A percentile compares a stretch with the other conserved stretches of the same genome.
Evolutionary conservation across 37 sponge, comb jelly and placozoan species (phyloP).

Genomic region (Ephydatia muelleri): DNA sequence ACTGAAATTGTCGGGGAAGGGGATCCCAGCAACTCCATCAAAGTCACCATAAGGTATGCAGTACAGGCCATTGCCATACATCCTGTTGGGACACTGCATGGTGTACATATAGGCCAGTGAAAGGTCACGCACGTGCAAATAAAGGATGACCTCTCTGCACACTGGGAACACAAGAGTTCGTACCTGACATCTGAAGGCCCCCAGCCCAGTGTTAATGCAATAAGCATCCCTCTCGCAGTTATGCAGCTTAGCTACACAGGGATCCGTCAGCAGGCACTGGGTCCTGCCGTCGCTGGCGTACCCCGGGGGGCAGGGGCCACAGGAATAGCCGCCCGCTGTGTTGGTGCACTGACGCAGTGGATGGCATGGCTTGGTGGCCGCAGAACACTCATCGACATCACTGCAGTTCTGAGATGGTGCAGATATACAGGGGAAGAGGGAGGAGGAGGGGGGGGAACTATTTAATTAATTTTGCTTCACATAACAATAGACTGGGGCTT

Average conservation of each 20-base stretch:
- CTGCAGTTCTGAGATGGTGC: conserved; percentile 32
- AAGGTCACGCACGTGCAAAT: no score
- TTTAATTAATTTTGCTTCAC: no score
- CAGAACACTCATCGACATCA: conserved; percentile 41
- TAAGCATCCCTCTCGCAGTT: conserved; percentile 53
- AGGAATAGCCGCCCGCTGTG: conserved; percentile 53
- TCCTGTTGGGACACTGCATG: no score
- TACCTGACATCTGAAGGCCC: conserved; percentile 66
- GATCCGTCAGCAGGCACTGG: conserved; percentile 62
- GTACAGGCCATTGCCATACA: no score
- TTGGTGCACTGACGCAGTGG: background rate
- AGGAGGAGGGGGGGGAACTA: no score
- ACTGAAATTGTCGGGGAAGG: conserved; percentile 30
- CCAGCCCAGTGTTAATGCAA: conserved; percentile 60
- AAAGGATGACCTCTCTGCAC: no score
- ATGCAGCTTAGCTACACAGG: conserved; percentile 69
- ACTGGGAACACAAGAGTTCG: background rate
- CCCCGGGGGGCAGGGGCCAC: conserved; percentile 77
- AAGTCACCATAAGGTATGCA: conserved; percentile 75
- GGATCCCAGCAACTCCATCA: conserved; percentile 70
- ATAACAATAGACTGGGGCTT: no score
- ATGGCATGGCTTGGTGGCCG: background rate
- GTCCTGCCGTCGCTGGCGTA: conserved; percentile 56
- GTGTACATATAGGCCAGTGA: no score
- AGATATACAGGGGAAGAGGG: background rate